phyloP scores from a whole-genome alignment of 2,113 vertebrate species.

The Cottus gobio region DNA sequence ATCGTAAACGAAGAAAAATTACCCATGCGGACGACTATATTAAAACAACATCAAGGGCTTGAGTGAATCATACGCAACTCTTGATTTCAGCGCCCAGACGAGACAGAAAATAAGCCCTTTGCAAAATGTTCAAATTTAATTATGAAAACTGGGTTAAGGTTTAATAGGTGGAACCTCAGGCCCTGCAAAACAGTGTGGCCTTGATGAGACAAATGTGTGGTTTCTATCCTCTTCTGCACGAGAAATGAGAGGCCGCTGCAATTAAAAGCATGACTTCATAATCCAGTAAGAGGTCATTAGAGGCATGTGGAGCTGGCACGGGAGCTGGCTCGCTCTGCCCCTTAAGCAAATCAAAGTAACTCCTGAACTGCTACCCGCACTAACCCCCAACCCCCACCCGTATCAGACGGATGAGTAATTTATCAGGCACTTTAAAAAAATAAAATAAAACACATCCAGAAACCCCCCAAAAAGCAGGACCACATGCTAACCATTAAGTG shows the following conservation, averaged over 20 bases:
- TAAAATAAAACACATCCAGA: not conserved
- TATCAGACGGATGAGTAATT: conserved; percentile 8
- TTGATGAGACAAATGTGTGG: conserved; percentile 41
- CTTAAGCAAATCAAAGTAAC: conserved; percentile 30
- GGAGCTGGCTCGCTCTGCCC: conserved; percentile 5
- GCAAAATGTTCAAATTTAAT: conserved; percentile 49
- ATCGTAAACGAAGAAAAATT: conserved; percentile 31
- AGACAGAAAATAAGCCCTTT: conserved; percentile 60
- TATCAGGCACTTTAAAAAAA: conserved; percentile 22
- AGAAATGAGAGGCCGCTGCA: conserved; percentile 17
- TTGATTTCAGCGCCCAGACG: conserved; percentile 35
- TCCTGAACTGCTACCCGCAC: not conserved
- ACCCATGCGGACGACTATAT: not conserved
- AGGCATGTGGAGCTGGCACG: conserved; percentile 17
- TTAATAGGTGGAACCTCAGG: conserved; percentile 50
- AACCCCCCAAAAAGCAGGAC: not conserved
- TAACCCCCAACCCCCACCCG: not conserved
- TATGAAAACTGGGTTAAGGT: conserved; percentile 60
- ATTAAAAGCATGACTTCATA: conserved; percentile 62
- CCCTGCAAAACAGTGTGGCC: conserved; percentile 12
- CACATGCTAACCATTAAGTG: not conserved
- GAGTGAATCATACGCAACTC: conserved; percentile 27
- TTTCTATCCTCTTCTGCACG: conserved; percentile 23
- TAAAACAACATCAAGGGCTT: conserved; percentile 35
- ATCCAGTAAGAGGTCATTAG: conserved; percentile 48